phyloP scores from a whole-genome alignment of 1,140 invertebrate genomes.

The Pteromalus puparum region DNA sequence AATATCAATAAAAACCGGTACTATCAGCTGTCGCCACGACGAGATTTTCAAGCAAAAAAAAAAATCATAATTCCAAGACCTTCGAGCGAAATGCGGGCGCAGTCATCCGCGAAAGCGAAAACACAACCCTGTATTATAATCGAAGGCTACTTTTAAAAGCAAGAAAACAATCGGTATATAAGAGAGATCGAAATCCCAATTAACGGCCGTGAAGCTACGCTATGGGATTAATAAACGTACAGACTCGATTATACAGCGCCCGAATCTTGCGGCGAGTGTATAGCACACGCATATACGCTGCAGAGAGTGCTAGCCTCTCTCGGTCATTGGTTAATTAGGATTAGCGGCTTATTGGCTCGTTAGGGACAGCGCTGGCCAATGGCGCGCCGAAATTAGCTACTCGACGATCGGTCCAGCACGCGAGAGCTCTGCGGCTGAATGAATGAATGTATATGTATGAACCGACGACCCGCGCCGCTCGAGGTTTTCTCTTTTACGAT shows the following conservation, averaged over 20 bases:
- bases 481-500: neutral
- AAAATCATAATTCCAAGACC: neutral
- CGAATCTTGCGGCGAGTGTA: neutral
- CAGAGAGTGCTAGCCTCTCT: no score
- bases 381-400: conserved; percentile 34
- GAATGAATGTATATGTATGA: conserved; percentile 47
- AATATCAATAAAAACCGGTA: no score
- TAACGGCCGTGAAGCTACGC: neutral
- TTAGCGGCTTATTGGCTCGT: conserved; percentile 52
- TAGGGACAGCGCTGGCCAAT: conserved; percentile 19
- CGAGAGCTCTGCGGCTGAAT: conserved; percentile 4
- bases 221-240: no score
- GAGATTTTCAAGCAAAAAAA: no score
- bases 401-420: neutral
- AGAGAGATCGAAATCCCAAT: neutral
- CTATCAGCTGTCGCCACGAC: no score
- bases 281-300: no score
- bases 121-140: no score
- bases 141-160: no score
- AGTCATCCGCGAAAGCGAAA: no score
- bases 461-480: neutral
- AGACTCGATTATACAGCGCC: neutral
- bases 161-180: neutral
- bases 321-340: conserved; percentile 53
- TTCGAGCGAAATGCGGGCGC: no score